Base-by-base conservation (phyloP, 2,113 vertebrate genomes). In the Hassar affinis region DNA sequence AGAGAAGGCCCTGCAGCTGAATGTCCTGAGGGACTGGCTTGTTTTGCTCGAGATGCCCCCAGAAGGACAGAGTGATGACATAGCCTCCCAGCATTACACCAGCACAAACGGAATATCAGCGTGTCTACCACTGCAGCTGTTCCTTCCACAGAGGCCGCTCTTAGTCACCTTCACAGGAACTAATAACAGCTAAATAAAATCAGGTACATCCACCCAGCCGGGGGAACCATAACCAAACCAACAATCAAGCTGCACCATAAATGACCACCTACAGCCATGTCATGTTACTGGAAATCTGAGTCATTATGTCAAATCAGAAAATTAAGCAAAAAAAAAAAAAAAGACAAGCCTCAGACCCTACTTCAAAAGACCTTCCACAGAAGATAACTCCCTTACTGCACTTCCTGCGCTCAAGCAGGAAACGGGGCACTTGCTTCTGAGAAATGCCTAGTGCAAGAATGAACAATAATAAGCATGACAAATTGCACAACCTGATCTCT, bases 41-140 rank as follows among this genome's bases (percentile, higher is more conserved):
- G 84, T 88, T 88, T 85, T 84, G 77, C 78, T 84, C 9, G 33
- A 62, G 84, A 51, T 12, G 42, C 59, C 82, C 74, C 82, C 49
- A 61, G 79, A 86, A 79, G 82, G 52, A 52, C 71, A 77, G 45
- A 74, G 84, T 86, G 87, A 88, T 86, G 84, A 86, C 84, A 88
- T 12, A 51, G 35, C 52, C 61, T 86, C 59, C 4, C 11, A 18
- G 33, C 76, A 79, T 84, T 86, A 81, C 81, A 57, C 35, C 47
- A 82, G 82, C 42, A 47, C 49, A 64, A 49, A 78, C 15, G 27
- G 69, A 85, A 83, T 38, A 79, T 49, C 15, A 35, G 30, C 76
- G 49, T 30, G 47, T 68, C 59, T 18, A 35, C 20, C 11, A 10
- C 72, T 33, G 38, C 42, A 20, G 79, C 79, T 59, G 6, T 25